phyloP scores from a whole-genome alignment of 2,797 vertebrate species.

The Dendrocincla fuliginosa region DNA sequence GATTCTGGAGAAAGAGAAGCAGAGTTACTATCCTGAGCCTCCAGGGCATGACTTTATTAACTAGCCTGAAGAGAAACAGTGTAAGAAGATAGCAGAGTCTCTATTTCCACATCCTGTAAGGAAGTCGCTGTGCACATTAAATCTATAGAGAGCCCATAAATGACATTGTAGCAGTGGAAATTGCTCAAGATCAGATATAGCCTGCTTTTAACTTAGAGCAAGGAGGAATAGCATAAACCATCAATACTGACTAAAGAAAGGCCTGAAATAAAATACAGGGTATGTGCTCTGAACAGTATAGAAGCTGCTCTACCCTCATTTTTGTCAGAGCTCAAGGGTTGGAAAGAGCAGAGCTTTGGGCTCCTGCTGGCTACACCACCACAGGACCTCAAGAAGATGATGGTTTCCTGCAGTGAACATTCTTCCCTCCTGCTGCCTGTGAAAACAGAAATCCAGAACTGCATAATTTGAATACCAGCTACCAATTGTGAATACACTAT shows the following conservation, averaged over 20 bases:
- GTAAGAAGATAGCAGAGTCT: neutral
- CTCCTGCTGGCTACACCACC: rapidly evolving
- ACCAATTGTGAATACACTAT: rapidly evolving
- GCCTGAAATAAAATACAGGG: neutral
- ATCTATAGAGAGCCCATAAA: neutral
- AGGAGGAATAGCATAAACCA: neutral
- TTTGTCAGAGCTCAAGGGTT: neutral
- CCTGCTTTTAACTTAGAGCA: neutral
- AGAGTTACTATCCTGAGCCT: neutral
- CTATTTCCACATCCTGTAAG: neutral
- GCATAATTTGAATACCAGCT: neutral
- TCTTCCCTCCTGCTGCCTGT: neutral
- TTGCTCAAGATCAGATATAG: neutral
- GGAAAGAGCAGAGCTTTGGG: neutral
- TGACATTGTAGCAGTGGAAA: neutral
- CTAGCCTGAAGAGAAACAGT: neutral
- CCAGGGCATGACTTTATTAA: neutral
- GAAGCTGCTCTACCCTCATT: neutral
- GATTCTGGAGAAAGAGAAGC: neutral
- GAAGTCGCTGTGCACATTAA: neutral
- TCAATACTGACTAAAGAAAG: neutral
- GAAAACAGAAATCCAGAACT: neutral
- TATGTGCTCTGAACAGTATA: neutral
- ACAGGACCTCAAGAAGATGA: neutral
- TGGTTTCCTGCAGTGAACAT: neutral